Evolutionary conservation across 2,888 invertebrate species (phyloP).

Genomic region (Plusia festucae): DNA sequence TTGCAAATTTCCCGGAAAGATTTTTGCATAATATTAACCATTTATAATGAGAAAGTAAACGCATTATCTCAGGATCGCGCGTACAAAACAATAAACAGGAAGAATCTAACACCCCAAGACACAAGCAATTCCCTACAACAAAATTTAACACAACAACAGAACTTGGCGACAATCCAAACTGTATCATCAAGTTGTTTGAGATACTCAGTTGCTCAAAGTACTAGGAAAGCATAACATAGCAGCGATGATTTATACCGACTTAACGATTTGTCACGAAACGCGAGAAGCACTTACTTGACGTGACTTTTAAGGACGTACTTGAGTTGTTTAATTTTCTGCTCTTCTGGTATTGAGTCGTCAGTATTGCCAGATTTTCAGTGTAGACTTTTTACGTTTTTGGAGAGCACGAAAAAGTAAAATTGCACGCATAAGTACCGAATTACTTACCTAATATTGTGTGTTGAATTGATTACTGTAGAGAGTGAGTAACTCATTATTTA

Average conservation of each 20-base stretch:
- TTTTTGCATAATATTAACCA: not conserved
- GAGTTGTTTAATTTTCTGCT: constrained; percentile 49
- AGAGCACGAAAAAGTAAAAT: not conserved
- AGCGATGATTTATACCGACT: constrained; percentile 50
- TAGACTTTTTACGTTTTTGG: constrained; percentile 20
- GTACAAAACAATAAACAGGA: constrained; percentile 56
- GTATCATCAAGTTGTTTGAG: constrained; percentile 50
- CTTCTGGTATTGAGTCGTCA: constrained; percentile 38
- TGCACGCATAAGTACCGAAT: not conserved
- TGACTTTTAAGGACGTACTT: constrained; percentile 30
- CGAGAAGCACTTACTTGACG: constrained; percentile 46
- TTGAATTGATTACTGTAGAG: no score
- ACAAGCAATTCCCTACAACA: constrained; percentile 50
- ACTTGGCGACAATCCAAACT: constrained; percentile 57
- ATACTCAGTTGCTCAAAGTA: constrained; percentile 27
- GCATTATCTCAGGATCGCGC: constrained; percentile 16
- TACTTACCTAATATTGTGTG: no score
- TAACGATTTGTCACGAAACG: constrained; percentile 49
- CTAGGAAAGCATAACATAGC: constrained; percentile 32
- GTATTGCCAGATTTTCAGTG: constrained; percentile 39
- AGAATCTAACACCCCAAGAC: constrained; percentile 36
- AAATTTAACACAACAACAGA: constrained; percentile 52
- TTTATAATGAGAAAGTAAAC: not conserved
- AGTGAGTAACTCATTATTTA: no score
- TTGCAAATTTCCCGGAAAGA: not conserved